Percentiles rank a stretch among this genome's conserved stretches.
Conservation (phyloP, 2,797 vertebrate species). For the Eulemur coronatus region DNA sequence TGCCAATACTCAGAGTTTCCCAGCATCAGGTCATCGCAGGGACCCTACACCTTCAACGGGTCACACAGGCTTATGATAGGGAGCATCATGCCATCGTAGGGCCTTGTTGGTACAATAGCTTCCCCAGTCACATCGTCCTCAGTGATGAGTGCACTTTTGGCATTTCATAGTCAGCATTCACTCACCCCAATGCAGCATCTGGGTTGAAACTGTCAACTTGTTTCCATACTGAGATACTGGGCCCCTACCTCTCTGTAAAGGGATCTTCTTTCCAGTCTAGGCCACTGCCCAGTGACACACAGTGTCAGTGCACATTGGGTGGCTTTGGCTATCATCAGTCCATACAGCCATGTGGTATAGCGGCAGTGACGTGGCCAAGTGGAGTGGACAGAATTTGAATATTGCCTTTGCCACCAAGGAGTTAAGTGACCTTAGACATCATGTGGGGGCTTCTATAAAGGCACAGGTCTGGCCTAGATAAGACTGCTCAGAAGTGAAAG, state of each 20-base stretch:
- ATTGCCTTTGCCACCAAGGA: neutral
- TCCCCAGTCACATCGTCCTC: neutral
- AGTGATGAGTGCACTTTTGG: neutral
- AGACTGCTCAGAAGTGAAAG: neutral
- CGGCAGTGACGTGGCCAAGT: neutral
- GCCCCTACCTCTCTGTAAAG: neutral
- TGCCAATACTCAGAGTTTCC: neutral
- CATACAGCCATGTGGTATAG: rapidly evolving
- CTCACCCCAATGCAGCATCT: neutral
- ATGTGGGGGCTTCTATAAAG: neutral
- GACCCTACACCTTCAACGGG: no score
- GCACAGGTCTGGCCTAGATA: rapidly evolving
- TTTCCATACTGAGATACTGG: neutral
- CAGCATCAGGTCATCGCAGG: neutral
- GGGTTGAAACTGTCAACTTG: neutral
- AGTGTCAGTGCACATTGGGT: neutral
- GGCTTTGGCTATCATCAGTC: neutral
- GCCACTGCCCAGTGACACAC: no score
- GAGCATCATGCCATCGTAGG: neutral
- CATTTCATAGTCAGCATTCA: neutral
- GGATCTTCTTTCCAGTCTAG: neutral
- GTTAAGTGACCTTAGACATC: neutral
- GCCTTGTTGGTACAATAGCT: neutral
- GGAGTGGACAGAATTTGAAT: neutral
- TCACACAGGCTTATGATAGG: neutral